Evolutionary conservation across 2,888 invertebrate genomes (phyloP), one percentile per base, ranked within the genome.

Genomic region (Sesia bembeciformis): DNA sequence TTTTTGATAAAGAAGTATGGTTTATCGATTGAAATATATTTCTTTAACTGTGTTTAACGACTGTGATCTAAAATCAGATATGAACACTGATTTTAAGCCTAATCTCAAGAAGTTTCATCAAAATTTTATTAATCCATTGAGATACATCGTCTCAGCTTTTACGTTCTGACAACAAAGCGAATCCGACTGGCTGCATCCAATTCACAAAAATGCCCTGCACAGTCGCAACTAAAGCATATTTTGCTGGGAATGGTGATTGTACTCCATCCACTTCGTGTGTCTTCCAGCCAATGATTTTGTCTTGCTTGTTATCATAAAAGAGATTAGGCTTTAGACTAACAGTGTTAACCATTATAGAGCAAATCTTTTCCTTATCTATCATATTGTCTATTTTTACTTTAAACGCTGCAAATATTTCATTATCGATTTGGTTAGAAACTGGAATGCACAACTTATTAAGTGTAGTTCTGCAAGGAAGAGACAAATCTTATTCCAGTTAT

Each of bases 1-100:
- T 55, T 41, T 53, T 58, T 59, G 8, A 71, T 52, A 53, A 54
- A 60, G 43, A 69, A 71, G 59, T 63, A 70, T 7, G 70, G 62
- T 50, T 50, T 55, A 23, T 69, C 60, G 8, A 52, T 52, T 39
- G 61, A 54, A 40, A 68, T 58, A 5, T 39, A 41, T 58, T 61
- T 64, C 54, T 56, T 59, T 64, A 4, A 63, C 58, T 6, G 52
- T 55, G 0, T 58, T 61, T 4, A 59, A 56, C 38, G 67, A 54
- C 53, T 66, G 60, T 6, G 62, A 59, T 40, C 59, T 61, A 8
- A 8, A 3, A 49, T 52, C 52, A n/a, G 52, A 40, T 52, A 52
- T 39, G 4, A 52, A 52, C 4, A 40, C 42, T 39, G 8, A 52
- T 41, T 7, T 52, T 23, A 7, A 52, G 42, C 3, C 52, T 41